Conservation (phyloP, 2,888 invertebrate species). For the Nycteola revayana region DNA sequence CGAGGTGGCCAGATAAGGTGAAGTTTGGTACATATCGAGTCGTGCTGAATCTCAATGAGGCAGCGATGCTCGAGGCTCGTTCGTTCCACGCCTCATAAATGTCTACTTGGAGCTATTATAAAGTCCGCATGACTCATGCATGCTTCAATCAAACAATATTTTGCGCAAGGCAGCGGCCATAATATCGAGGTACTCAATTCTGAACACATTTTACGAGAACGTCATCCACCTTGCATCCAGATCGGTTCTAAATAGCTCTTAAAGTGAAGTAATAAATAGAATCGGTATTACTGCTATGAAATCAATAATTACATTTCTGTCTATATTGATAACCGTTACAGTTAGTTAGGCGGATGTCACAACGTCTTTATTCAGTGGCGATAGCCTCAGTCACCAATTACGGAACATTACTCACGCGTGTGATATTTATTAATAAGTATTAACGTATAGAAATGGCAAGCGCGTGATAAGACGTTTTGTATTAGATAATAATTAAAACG, state of each 20-base stretch:
- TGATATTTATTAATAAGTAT: conserved; percentile 64
- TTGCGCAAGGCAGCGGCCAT: conserved; percentile 40
- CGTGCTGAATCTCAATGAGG: conserved; percentile 73
- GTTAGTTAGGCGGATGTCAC: conserved; percentile 74
- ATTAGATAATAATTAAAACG: background rate
- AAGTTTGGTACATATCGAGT: conserved; percentile 59
- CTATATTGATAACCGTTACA: conserved; percentile 40
- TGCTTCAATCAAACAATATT: conserved; percentile 44
- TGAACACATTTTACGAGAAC: too few relatives aligned
- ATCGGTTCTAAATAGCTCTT: too few relatives aligned
- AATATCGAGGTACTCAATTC: conserved; percentile 10
- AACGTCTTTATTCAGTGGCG: conserved; percentile 66
- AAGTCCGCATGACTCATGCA: conserved; percentile 55
- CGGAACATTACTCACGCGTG: conserved; percentile 70
- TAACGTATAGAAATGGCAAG: conserved; percentile 12
- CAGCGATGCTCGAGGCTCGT: conserved; percentile 35
- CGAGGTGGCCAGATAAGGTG: conserved; percentile 67
- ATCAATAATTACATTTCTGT: conserved; percentile 22
- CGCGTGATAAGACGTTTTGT: conserved; percentile 8
- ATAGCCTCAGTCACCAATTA: conserved; percentile 74
- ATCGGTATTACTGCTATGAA: conserved; percentile 11
- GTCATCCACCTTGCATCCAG: too few relatives aligned
- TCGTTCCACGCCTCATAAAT: conserved; percentile 41
- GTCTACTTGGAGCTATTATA: conserved; percentile 49
- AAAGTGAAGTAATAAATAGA: conserved; percentile 13